Evolutionary conservation across 2,113 vertebrate genomes (phyloP), one percentile per base, ranked within the genome.

Genomic region (Gyps fulvus): DNA sequence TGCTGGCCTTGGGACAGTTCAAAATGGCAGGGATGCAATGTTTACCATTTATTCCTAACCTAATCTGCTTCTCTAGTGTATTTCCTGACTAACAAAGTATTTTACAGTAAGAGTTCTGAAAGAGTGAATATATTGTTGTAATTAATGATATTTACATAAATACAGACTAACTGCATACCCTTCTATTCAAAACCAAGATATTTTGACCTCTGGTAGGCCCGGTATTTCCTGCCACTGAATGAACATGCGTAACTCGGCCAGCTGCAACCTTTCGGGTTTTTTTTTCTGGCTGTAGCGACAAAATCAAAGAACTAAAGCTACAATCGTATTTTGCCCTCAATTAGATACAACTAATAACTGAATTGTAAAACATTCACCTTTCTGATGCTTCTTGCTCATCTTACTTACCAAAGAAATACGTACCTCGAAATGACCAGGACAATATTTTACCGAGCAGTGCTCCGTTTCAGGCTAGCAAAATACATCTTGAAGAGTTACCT

Each of bases 401-500:
- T 18, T 4, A 27, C 18, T 32, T 11, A 26, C 13, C 13, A 8
- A 45, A n/a, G 69, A 20, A 69, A 70, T 34, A 3, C 4, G 3
- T 1, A 13, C 43, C 47, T 54, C 7, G 0, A 20, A 81, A 50
- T 3, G 6, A 54, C 19, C 50, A 50, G 12, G 25, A 43, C 63
- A 67, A 29, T 3, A 4, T 49, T 49, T 36, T 5, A 50, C 29
- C 4, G 6, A 66, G 57, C 43, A 32, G 20, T 2, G 20, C 49
- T 45, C 27, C 8, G 15, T 25, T 70, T 38, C 63, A 58, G 27
- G 16, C 31, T 8, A 32, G 20, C 2, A 8, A 83, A 94, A 76
- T 2, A 14, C 19, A 58, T 49, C 52, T 45, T 34, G 11, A 16
- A 54, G 45, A 87, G 61, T 98, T 98, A 99, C 99, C 99, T 99